These are phyloP conservation scores for Drosophila acutilabella DNA, from an alignment of 2,888 invertebrate species.

Conservation along the genomic window DNA sequence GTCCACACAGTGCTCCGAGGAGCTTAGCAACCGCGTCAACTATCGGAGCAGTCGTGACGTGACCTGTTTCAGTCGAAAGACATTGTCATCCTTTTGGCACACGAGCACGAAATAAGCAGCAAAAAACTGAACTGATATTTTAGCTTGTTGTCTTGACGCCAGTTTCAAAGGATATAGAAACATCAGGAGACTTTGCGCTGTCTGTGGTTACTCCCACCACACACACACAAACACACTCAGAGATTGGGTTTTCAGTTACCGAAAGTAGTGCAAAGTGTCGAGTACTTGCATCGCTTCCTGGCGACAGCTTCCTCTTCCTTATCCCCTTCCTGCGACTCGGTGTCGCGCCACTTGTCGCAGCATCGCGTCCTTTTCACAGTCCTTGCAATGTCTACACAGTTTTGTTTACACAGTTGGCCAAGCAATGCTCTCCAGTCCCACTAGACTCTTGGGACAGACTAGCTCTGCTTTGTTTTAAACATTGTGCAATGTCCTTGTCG, in stretches of 20 bases:
- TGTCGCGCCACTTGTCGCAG: conserved; percentile 60
- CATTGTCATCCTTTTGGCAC: conserved; percentile 26
- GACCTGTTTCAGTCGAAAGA: conserved; percentile 29
- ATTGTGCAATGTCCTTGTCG: conserved; percentile 54
- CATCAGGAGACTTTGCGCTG: conserved; percentile 25
- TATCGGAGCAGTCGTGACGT: conserved; percentile 32
- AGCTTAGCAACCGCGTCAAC: conserved; percentile 59
- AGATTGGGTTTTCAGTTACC: conserved; percentile 57
- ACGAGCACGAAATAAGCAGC: background rate
- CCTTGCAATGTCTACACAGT: conserved; percentile 36
- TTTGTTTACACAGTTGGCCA: conserved; percentile 62
- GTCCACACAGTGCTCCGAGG: conserved; percentile 47
- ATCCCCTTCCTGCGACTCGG: conserved; percentile 24
- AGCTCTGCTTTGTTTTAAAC: conserved; percentile 36
- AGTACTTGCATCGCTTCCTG: conserved; percentile 21
- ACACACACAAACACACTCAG: conserved; percentile 34
- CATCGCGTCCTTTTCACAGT: conserved; percentile 18
- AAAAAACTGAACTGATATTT: conserved; percentile 35
- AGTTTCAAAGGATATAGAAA: conserved; percentile 13
- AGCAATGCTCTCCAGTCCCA: conserved; percentile 11
- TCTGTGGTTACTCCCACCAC: conserved; percentile 20
- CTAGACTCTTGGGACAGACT: conserved; percentile 1
- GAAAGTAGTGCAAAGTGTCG: conserved; percentile 40
- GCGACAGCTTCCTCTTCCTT: conserved; percentile 50
- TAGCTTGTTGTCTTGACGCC: conserved; percentile 58